Conservation (phyloP, 2,888 invertebrate genomes). For the Argyresthia albistria region DNA sequence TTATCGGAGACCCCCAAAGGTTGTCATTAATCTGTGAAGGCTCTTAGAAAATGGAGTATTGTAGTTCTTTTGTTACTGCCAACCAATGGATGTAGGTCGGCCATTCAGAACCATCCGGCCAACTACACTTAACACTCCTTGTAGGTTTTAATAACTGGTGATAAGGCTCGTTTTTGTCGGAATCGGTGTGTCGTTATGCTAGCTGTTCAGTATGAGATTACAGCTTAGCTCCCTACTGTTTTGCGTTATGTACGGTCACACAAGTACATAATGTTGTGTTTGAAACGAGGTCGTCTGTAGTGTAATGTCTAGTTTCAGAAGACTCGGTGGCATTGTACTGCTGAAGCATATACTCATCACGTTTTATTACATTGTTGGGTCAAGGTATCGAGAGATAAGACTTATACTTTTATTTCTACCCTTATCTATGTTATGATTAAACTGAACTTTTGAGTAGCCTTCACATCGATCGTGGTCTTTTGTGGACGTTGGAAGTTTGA, state of each 20-base stretch:
- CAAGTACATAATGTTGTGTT: constrained; percentile 5
- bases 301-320: constrained; percentile 16
- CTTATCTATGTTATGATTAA: no score
- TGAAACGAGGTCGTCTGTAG: constrained; percentile 16
- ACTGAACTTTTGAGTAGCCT: no score
- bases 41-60: constrained; percentile 40
- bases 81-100: constrained; percentile 27
- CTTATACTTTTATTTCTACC: no score
- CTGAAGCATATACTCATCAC: no score
- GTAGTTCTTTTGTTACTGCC: constrained; percentile 31
- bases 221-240: constrained; percentile 31
- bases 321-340: neutral
- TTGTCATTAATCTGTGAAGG: constrained; percentile 22
- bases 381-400: no score
- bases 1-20: constrained; percentile 1
- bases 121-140: constrained; percentile 10
- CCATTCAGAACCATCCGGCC: constrained; percentile 7
- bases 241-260: constrained; percentile 27
- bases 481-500: no score
- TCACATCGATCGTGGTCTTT: no score
- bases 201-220: constrained; percentile 16
- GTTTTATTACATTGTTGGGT: no score
- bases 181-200: neutral
- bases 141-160: neutral
- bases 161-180: neutral